These are phyloP conservation scores for Colletes collaris DNA, from an alignment of 2,888 invertebrate species.

Conservation along the genomic window DNA sequence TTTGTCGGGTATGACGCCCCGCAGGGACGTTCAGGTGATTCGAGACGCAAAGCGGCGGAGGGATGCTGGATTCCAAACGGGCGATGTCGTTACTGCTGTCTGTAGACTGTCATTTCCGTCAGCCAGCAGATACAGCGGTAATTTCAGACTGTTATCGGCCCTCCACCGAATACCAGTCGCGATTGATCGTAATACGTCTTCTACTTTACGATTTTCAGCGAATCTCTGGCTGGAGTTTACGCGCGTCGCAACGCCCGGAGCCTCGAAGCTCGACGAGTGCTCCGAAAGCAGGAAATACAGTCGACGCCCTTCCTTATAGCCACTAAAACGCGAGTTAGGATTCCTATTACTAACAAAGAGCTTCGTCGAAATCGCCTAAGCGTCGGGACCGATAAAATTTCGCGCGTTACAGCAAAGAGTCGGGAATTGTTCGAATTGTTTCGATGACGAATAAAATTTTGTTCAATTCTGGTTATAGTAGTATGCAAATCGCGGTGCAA, in stretches of 20 bases:
- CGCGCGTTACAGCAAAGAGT: too few relatives aligned
- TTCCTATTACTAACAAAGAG: not conserved
- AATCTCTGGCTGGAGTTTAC: conserved; percentile 16
- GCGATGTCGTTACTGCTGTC: conserved; percentile 58
- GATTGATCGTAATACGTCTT: conserved; percentile 50
- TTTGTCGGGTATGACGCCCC: conserved; percentile 37
- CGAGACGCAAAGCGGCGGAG: conserved; percentile 3
- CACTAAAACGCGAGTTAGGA: not conserved
- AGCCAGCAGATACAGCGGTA: conserved; percentile 46
- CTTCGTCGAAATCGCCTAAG: too few relatives aligned
- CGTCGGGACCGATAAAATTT: not conserved
- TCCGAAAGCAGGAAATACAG: conserved; percentile 9
- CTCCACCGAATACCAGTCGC: conserved; percentile 41
- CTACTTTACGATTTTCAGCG: conserved; percentile 16
- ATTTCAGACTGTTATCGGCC: conserved; percentile 52
- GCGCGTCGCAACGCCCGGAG: not conserved
- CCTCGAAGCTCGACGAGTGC: not conserved
- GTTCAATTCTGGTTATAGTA: too few relatives aligned
- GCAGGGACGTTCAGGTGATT: conserved; percentile 41
- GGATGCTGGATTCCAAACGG: conserved; percentile 27
- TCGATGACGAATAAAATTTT: too few relatives aligned
- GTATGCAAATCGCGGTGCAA: too few relatives aligned
- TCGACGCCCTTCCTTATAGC: not conserved
- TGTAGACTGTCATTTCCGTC: conserved; percentile 62
- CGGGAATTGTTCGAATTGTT: too few relatives aligned